Base-by-base conservation (phyloP, 2,113 vertebrate genomes). In the Misgurnus mizolepis region DNA sequence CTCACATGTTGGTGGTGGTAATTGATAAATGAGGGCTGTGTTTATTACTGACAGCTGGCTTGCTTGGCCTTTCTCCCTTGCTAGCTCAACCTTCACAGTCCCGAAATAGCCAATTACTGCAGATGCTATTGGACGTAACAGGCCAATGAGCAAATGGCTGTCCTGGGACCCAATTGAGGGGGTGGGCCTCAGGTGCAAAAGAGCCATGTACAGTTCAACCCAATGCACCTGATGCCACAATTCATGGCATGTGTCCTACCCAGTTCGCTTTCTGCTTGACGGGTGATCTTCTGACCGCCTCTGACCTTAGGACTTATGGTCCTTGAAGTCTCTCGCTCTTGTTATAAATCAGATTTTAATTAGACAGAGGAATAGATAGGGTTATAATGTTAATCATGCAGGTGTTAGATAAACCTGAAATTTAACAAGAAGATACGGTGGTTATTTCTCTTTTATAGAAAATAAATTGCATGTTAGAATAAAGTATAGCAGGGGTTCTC, bases 91-190 rank as follows among this genome's bases (percentile, higher is more conserved):
- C 95, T 95, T 96, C 92, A 94, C 95, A 92, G 95, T 93, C 98
- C 95, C 96, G 95, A 98, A 98, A 98, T 96, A 96, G 95, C 94
- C 97, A 97, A 98, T 97, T 98, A 98, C 95, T 92, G 88, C 83
- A 85, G 93, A 92, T 91, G 92, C 93, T 94, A 95, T 94, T 95
- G 93, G 93, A 96, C 92, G 94, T 94, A 96, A 97, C 95, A 96
- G 93, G 90, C 94, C 94, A 95, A 95, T 95, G 96, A 96, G 94
- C 94, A 96, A 96, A 98, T 94, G 94, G 94, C 94, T 95, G 93
- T 94, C 92, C 88, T 93, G 95, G 95, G 96, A 95, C 74, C 81
- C 18, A 3, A 86, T 87, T 40, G 1, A 86, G 87, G 84, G 85
- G 86, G 85, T 89, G 89, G 91, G 92, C 91, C 15, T 7, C 11